These are phyloP conservation scores for Peromyscus polionotus DNA, from an alignment of 2,113 vertebrate genomes.

Conservation along the genomic window DNA sequence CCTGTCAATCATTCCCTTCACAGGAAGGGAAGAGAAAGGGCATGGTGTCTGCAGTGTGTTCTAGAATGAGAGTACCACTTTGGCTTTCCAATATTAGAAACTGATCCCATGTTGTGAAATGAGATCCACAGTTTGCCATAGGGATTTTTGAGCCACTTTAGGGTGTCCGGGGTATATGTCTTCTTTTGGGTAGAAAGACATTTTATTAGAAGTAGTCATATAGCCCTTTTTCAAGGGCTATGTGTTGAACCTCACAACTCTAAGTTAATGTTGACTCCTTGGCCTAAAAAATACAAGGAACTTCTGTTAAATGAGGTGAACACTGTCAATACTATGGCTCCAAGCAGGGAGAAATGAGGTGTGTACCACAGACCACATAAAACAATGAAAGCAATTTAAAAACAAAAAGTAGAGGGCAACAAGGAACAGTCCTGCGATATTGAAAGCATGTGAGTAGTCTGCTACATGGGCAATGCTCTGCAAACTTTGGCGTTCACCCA, in stretches of 20 bases:
- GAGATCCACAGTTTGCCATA: not conserved
- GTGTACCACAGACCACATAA: constrained; percentile 69
- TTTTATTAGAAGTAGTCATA: not conserved
- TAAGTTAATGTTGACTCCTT: constrained; percentile 6
- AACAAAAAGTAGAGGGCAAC: constrained; percentile 49
- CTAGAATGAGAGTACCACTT: not conserved
- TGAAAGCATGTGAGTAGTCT: constrained; percentile 54
- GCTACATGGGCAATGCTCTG: not conserved
- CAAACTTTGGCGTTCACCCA: not conserved
- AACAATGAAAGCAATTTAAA: constrained; percentile 70
- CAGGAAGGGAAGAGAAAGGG: not conserved
- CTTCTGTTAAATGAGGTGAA: constrained; percentile 58
- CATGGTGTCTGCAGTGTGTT: fast-evolving
- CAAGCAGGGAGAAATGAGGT: constrained; percentile 73
- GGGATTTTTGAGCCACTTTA: not conserved
- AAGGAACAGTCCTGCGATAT: constrained; percentile 37
- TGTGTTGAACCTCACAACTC: not conserved
- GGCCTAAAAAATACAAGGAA: constrained; percentile 43
- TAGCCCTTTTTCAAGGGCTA: not conserved
- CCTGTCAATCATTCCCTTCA: not conserved
- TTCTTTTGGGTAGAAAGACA: not conserved
- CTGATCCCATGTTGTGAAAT: not conserved
- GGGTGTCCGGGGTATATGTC: not conserved
- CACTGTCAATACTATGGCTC: constrained; percentile 36
- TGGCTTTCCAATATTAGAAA: not conserved